A percentile compares a stretch with the other conserved stretches of the same genome.
Evolutionary conservation across 2,113 vertebrate genomes (phyloP).

Genomic region (Myotis lucifugus): DNA sequence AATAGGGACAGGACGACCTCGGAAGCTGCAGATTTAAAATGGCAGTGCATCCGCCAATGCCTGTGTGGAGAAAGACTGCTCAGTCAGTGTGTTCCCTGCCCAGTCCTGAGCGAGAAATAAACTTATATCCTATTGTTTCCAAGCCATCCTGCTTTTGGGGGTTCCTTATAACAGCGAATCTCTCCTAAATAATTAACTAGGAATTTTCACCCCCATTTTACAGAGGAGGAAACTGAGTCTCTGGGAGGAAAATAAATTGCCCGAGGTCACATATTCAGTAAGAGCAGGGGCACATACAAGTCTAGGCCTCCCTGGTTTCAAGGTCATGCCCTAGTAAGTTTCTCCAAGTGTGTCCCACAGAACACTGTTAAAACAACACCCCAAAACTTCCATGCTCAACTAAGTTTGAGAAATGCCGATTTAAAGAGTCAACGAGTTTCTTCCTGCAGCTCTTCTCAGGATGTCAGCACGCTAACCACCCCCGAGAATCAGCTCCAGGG

Average conservation of each 20-base stretch:
- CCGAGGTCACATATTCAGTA: background rate
- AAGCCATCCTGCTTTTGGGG: fast-evolving
- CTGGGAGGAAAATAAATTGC: background rate
- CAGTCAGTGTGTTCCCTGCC: too few relatives aligned
- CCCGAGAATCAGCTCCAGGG: background rate
- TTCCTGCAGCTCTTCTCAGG: background rate
- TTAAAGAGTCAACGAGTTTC: background rate
- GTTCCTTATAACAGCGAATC: background rate
- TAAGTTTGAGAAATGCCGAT: background rate
- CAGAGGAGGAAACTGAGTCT: background rate
- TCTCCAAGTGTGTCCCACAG: background rate
- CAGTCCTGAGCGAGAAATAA: background rate
- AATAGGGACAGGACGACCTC: background rate
- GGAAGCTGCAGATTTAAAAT: background rate
- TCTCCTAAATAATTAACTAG: background rate
- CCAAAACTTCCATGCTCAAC: background rate
- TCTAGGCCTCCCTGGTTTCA: background rate
- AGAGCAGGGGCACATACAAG: background rate
- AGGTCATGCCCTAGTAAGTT: background rate
- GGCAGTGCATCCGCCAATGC: background rate
- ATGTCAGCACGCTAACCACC: background rate
- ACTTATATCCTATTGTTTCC: background rate
- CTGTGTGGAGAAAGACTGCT: background rate
- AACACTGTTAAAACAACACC: background rate
- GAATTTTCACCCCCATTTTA: background rate